These are phyloP conservation scores for Drosophila truncata DNA, from an alignment of 1,140 invertebrate genomes.

Conservation along the genomic window DNA sequence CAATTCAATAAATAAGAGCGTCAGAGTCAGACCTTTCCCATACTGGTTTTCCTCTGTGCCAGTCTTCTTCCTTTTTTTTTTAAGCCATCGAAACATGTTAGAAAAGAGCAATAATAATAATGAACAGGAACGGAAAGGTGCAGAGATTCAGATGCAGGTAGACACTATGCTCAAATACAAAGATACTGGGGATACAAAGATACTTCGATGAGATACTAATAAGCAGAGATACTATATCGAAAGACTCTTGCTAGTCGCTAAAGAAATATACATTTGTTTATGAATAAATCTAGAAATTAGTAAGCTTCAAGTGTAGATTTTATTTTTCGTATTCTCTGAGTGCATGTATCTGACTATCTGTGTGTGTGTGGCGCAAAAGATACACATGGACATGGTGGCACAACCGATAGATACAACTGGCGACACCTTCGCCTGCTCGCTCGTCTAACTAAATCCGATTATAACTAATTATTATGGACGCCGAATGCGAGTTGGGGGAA, in stretches of 20 bases:
- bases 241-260: background rate
- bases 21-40: conserved; percentile 58
- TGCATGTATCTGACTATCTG: conserved; percentile 1
- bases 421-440: conserved; percentile 66
- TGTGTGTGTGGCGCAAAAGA: conserved; percentile 25
- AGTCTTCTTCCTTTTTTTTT: background rate
- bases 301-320: background rate
- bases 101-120: conserved; percentile 73
- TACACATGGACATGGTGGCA: conserved; percentile 16
- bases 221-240: conserved; percentile 3
- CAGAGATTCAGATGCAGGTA: conserved; percentile 16
- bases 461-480: conserved; percentile 81
- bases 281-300: background rate
- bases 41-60: conserved; percentile 30
- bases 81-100: conserved; percentile 45
- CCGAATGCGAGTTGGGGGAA: conserved; percentile 18
- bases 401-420: conserved; percentile 32
- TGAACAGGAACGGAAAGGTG: conserved; percentile 35
- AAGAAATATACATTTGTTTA: no score
- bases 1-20: conserved; percentile 67
- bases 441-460: conserved; percentile 75
- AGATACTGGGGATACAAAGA: background rate
- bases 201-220: background rate
- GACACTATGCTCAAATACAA: conserved; percentile 5
- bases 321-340: background rate